These are phyloP conservation scores for Leptinotarsa tumamoca DNA, from an alignment of 2,888 invertebrate genomes.

Conservation along the genomic window DNA sequence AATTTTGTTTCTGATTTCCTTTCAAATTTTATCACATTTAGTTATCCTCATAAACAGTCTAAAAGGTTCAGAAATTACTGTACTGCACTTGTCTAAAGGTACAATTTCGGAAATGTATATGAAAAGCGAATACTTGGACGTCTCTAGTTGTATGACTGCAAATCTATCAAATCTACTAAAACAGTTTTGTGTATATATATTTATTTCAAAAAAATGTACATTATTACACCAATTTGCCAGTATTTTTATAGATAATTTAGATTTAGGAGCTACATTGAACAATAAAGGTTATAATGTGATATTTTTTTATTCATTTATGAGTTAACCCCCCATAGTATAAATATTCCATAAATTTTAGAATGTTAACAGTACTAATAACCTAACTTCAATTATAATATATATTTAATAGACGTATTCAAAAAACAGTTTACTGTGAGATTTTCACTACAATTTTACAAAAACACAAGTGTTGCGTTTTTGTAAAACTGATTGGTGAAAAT, in stretches of 20 bases:
- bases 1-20: no score
- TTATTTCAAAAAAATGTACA: slow-evolving; percentile 20
- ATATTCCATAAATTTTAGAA: not conserved
- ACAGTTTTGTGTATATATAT: slow-evolving; percentile 19
- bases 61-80: no score
- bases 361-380: no score
- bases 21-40: no score
- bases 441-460: no score
- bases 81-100: not conserved
- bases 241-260: slow-evolving; percentile 46
- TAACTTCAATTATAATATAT: no score
- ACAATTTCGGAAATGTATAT: not conserved
- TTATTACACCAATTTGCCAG: slow-evolving; percentile 42
- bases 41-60: no score
- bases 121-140: not conserved
- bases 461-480: no score
- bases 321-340: not conserved
- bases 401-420: no score
- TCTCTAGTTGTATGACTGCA: not conserved
- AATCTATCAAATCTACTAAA: slow-evolving; percentile 2
- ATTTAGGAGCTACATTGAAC: slow-evolving; percentile 42
- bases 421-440: no score
- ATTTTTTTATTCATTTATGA: not conserved
- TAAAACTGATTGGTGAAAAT: no score
- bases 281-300: slow-evolving; percentile 14